A percentile compares a stretch with the other conserved stretches of the same genome.
Conservation (phyloP, 2,888 invertebrate species). For the Eristalis pertinax region DNA sequence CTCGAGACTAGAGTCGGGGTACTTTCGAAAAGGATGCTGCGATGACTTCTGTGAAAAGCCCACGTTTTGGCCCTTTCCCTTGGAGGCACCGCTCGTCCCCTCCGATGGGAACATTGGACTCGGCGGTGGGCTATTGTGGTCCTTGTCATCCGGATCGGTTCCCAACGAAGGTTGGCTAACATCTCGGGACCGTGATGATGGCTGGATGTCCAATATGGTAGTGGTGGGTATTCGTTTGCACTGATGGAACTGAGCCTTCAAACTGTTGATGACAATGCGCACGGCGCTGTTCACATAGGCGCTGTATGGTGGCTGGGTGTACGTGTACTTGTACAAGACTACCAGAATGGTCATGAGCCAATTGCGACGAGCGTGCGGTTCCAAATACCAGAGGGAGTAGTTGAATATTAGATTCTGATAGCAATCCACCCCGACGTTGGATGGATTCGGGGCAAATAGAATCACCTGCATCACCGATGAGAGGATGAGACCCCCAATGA, state of each 20-base stretch:
- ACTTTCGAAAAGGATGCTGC: constrained; percentile 82
- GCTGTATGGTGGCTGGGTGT: constrained; percentile 87
- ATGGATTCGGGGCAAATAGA: constrained; percentile 92
- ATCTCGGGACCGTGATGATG: constrained; percentile 83
- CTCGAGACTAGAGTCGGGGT: constrained; percentile 84
- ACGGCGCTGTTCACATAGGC: constrained; percentile 90
- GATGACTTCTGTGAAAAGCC: constrained; percentile 87
- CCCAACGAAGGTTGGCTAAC: constrained; percentile 90
- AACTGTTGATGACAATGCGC: constrained; percentile 93
- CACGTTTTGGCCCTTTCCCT: constrained; percentile 82
- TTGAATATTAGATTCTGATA: constrained; percentile 84
- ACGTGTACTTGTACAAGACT: constrained; percentile 96
- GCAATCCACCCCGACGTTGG: constrained; percentile 83
- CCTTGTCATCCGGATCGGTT: constrained; percentile 84
- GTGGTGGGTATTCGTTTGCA: constrained; percentile 92
- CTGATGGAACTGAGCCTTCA: constrained; percentile 95
- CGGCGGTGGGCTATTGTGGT: constrained; percentile 83
- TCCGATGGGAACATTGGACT: constrained; percentile 85
- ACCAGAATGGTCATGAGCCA: constrained; percentile 97
- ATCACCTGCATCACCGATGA: constrained; percentile 91
- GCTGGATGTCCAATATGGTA: constrained; percentile 88
- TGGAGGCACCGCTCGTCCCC: constrained; percentile 81
- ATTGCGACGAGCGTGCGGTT: constrained; percentile 92
- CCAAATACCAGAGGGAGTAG: constrained; percentile 94
- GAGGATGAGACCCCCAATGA: constrained; percentile 94